phyloP scores from a whole-genome alignment of 2,113 vertebrate genomes.

The Excalfactoria chinensis region DNA sequence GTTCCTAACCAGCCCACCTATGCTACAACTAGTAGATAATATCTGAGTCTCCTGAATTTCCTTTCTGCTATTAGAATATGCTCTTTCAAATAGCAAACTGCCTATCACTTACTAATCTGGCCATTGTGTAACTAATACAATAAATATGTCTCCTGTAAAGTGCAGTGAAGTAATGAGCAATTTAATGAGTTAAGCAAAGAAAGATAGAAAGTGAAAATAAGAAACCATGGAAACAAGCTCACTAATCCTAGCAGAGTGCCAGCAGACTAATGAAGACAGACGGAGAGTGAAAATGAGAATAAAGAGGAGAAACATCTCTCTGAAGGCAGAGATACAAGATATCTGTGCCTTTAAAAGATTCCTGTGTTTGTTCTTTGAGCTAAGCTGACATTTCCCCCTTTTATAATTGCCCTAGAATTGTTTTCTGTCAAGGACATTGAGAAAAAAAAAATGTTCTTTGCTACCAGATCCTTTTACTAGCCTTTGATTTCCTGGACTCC shows the following conservation, averaged over 20 bases:
- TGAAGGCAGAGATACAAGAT: constrained; percentile 40
- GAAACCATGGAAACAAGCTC: constrained; percentile 79
- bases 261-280: constrained; percentile 78
- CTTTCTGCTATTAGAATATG: constrained; percentile 69
- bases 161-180: constrained; percentile 78
- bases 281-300: constrained; percentile 73
- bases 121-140: constrained; percentile 79
- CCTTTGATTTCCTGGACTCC: not conserved
- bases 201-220: constrained; percentile 80
- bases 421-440: not conserved
- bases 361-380: not conserved
- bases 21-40: constrained; percentile 71
- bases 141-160: constrained; percentile 80
- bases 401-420: not conserved
- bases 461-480: not conserved
- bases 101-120: constrained; percentile 77
- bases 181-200: constrained; percentile 80
- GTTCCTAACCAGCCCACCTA: constrained; percentile 43
- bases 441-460: not conserved
- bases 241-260: constrained; percentile 76
- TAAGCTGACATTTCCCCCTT: constrained; percentile 29
- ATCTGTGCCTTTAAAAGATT: constrained; percentile 47
- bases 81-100: constrained; percentile 70
- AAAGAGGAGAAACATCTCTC: constrained; percentile 51
- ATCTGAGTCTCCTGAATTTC: constrained; percentile 69